Conservation (phyloP, 2,797 vertebrate genomes). For the Fistularia commersonii region DNA sequence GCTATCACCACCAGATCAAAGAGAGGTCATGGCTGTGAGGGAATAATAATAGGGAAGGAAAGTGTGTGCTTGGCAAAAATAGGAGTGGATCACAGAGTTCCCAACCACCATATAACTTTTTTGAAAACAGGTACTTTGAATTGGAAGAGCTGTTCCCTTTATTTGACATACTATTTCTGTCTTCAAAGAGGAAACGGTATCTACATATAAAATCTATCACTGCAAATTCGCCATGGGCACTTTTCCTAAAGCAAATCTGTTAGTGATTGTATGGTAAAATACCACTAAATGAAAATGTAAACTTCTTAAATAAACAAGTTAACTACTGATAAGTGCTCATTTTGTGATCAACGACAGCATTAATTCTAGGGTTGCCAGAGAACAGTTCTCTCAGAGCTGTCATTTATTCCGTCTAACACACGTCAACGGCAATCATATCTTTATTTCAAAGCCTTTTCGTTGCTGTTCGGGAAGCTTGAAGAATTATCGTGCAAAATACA, state of each 20-base stretch:
- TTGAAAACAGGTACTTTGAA: slow-evolving; percentile 14
- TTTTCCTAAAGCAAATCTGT: slow-evolving; percentile 13
- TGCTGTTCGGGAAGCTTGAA: too few species aligned
- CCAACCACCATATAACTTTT: slow-evolving; percentile 9
- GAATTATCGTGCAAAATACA: too few species aligned
- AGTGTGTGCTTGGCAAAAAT: slow-evolving; percentile 18
- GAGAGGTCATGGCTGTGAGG: slow-evolving; percentile 18
- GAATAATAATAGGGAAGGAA: slow-evolving; percentile 12
- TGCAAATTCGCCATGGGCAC: slow-evolving; percentile 3
- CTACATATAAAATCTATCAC: slow-evolving; percentile 10
- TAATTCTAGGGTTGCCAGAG: too few species aligned
- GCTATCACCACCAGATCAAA: slow-evolving; percentile 36
- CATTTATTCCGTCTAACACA: too few species aligned
- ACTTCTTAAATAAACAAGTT: slow-evolving; percentile 17
- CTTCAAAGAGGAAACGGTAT: slow-evolving; percentile 14
- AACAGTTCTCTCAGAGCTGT: too few species aligned
- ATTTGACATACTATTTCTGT: slow-evolving; percentile 11
- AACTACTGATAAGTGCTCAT: slow-evolving; percentile 41
- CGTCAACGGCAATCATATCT: too few species aligned
- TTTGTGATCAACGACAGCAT: slow-evolving; percentile 9
- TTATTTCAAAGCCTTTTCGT: too few species aligned
- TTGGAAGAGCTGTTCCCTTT: not conserved
- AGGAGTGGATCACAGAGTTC: too few species aligned
- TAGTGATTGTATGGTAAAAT: slow-evolving; percentile 24
- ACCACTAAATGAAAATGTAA: slow-evolving; percentile 27